Percentiles rank a stretch among this genome's conserved stretches.
These are phyloP conservation scores for Tolmerus cingulatus DNA, from an alignment of 2,888 invertebrate species.

Conservation along the genomic window DNA sequence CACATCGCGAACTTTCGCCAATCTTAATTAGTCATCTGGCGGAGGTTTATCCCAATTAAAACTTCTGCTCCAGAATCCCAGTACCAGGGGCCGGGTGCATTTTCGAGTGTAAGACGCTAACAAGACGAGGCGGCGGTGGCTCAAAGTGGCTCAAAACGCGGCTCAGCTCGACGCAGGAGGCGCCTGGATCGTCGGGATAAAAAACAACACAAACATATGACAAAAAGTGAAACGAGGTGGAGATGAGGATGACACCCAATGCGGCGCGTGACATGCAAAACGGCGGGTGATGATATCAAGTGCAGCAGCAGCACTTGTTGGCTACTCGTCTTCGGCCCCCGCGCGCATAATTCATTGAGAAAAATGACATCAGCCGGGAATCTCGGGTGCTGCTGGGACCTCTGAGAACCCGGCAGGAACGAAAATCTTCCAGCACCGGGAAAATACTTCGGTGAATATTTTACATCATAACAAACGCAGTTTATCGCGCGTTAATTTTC, in stretches of 20 bases:
- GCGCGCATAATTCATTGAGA: background rate
- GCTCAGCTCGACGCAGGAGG: background rate
- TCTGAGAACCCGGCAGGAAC: background rate
- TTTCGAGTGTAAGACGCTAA: background rate
- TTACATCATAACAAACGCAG: constrained; percentile 24
- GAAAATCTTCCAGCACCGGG: background rate
- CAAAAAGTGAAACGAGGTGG: background rate
- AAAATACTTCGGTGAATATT: background rate
- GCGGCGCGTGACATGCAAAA: background rate
- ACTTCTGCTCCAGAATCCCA: background rate
- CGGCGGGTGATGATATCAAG: background rate
- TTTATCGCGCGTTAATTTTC: constrained; percentile 31
- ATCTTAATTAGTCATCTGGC: constrained; percentile 15
- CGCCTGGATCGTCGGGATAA: background rate
- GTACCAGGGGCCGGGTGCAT: background rate
- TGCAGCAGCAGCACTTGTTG: constrained; percentile 1
- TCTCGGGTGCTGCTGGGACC: background rate
- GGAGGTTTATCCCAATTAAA: background rate
- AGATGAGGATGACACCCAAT: background rate
- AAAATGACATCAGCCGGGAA: background rate
- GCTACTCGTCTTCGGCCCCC: background rate
- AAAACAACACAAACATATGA: background rate
- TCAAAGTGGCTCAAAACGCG: background rate
- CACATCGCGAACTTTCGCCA: background rate
- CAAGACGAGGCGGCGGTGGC: background rate